These are phyloP conservation scores for Sciaenops ocellatus DNA, from an alignment of 2,797 vertebrate species.

Conservation along the genomic window DNA sequence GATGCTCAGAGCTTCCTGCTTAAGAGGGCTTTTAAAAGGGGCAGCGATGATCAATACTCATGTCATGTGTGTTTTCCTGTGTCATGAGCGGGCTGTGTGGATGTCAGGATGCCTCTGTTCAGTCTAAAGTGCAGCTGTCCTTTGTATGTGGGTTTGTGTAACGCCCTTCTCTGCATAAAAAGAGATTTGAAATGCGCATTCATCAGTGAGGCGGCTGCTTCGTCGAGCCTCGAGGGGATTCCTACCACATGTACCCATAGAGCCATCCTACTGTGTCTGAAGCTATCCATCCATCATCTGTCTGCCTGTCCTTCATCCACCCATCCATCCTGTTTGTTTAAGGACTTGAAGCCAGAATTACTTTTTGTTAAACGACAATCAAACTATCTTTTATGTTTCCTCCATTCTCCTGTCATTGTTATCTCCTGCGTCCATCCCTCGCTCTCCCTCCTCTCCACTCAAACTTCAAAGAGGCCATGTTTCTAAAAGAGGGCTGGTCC, in stretches of 20 bases:
- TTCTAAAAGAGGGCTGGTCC: slow-evolving; percentile 60
- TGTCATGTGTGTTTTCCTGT: slow-evolving; percentile 13
- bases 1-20: slow-evolving; percentile 14
- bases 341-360: background rate
- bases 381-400: slow-evolving; percentile 11
- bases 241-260: slow-evolving; percentile 14
- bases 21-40: slow-evolving; percentile 7
- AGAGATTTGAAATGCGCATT: slow-evolving; percentile 78
- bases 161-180: slow-evolving; percentile 66
- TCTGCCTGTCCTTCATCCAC: background rate
- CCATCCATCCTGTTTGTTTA: background rate
- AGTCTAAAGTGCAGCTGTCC: slow-evolving; percentile 39
- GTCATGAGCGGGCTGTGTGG: background rate
- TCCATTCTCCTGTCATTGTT: slow-evolving; percentile 17
- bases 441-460: slow-evolving; percentile 16
- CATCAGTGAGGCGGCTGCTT: slow-evolving; percentile 64
- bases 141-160: slow-evolving; percentile 23
- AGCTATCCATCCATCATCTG: slow-evolving; percentile 5
- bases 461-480: slow-evolving; percentile 72
- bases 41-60: slow-evolving; percentile 36
- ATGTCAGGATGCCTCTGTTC: slow-evolving; percentile 22
- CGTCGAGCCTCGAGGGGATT: slow-evolving; percentile 43
- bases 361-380: background rate
- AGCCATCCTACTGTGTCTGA: slow-evolving; percentile 13
- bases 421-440: slow-evolving; percentile 23